Evolutionary conservation across 2,113 vertebrate genomes (phyloP), one percentile per base, ranked within the genome.

Genomic region (Sterna hirundo): DNA sequence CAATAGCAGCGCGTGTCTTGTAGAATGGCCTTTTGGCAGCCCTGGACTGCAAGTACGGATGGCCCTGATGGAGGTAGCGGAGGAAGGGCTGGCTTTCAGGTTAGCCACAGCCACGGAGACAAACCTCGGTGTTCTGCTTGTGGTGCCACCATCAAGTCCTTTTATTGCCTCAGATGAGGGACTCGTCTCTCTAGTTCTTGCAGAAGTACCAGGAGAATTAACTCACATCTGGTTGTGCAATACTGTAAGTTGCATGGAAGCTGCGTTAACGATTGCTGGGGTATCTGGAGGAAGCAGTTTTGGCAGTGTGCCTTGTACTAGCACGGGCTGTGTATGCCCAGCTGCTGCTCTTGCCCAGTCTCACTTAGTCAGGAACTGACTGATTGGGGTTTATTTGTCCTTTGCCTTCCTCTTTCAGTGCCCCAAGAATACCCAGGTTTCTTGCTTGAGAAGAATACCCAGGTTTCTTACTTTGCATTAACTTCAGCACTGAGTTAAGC

Each of bases 181-280:
- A 16, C 27, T 57, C 36, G 8, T 23, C 52, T 60, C 69, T 66
- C 65, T 7, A 20, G 44, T 60, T 72, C 38, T 68, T 65, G 55
- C 57, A 42, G 42, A 51, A 57, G 36, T 40, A 51, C 11, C 34
- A 15, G 21, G 30, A 58, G 46, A 23, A 34, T 86, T 82, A 82
- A 4, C 38, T 57, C 62, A 1, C 51, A 5, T 40, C 75, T 51
- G 80, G 15, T 36, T 90, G 92, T 36, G 57, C 65, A 20, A 7
- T n/a, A 25, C 71, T 68, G 34, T 20, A 19, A 34, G 38, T n/a
- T 23, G 60, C 55, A 16, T 1, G 30, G 61, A 36, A 25, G 17
- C 29, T 13, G 23, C 1, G 0, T 11, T 22, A 25, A 4, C 0
- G 1, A 7, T 18, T 5, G 36, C 40, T 8, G 60, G 32, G 42